Evolutionary conservation across 2,113 vertebrate genomes (phyloP).

Genomic region (Labrus mixtus): DNA sequence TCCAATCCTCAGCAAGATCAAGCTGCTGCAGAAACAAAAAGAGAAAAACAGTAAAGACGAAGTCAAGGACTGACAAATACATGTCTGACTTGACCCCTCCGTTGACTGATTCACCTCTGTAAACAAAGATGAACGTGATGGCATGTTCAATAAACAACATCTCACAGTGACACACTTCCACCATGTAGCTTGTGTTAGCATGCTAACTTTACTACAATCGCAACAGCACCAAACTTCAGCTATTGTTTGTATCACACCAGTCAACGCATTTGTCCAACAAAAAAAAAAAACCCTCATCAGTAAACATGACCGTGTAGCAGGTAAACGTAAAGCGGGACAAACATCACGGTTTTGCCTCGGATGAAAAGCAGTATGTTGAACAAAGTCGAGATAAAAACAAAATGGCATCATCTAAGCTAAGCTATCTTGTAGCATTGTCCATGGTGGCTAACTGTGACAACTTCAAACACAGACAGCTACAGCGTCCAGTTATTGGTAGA

Average conservation of each 20-base stretch:
- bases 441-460: background rate
- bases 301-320: no score
- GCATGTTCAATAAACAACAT: background rate
- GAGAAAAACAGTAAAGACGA: background rate
- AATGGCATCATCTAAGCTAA: conserved; percentile 81
- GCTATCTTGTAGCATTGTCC: conserved; percentile 31
- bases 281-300: background rate
- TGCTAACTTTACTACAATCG: background rate
- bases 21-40: conserved; percentile 45
- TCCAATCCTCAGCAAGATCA: conserved; percentile 56
- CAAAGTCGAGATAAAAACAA: conserved; percentile 81
- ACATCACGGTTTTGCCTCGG: background rate
- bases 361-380: conserved; percentile 32
- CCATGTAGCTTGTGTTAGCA: background rate
- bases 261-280: background rate
- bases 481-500: background rate
- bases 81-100: background rate
- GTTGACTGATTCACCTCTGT: background rate
- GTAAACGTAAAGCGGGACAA: no score
- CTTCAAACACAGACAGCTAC: background rate
- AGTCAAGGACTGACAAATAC: no score
- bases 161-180: background rate
- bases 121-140: background rate
- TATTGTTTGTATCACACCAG: background rate
- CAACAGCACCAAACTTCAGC: background rate